phyloP scores from a whole-genome alignment of 2,113 vertebrate species.

The Rhinopomastus cyanomelas region DNA sequence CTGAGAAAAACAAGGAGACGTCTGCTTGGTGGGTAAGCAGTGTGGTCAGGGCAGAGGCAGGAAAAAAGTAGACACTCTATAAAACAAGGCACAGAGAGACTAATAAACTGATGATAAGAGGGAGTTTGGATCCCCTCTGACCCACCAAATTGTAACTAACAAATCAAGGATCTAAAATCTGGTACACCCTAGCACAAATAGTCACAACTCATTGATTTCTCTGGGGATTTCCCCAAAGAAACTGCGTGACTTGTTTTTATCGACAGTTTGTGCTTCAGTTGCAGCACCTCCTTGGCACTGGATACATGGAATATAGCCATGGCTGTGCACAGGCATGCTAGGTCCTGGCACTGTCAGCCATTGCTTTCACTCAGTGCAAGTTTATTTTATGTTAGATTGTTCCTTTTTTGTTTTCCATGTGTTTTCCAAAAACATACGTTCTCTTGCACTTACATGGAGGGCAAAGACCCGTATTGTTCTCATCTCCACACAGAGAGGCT shows the following conservation, averaged over 20 bases:
- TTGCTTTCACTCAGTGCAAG: not conserved
- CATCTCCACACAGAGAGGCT: rapidly evolving
- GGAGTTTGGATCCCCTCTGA: not conserved
- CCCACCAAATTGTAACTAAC: not conserved
- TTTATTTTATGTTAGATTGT: not conserved
- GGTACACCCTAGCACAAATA: not conserved
- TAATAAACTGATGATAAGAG: not conserved
- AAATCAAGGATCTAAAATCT: not conserved
- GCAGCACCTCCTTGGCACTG: not conserved
- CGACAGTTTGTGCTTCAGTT: not conserved
- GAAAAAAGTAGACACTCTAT: not conserved
- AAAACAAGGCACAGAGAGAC: not conserved
- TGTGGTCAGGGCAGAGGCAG: not conserved
- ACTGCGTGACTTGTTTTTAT: not conserved
- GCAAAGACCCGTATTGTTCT: not conserved
- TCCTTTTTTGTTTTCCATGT: not conserved
- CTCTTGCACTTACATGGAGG: not conserved
- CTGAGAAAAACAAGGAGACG: not conserved
- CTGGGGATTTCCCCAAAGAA: not conserved
- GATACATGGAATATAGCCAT: not conserved
- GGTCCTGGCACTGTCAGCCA: not conserved
- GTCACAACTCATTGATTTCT: not conserved
- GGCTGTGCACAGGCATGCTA: not conserved
- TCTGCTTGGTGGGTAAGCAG: not conserved
- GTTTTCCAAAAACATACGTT: not conserved